Base-by-base conservation (phyloP, 2,888 invertebrate species). In the Pharmacophagus antenor region DNA sequence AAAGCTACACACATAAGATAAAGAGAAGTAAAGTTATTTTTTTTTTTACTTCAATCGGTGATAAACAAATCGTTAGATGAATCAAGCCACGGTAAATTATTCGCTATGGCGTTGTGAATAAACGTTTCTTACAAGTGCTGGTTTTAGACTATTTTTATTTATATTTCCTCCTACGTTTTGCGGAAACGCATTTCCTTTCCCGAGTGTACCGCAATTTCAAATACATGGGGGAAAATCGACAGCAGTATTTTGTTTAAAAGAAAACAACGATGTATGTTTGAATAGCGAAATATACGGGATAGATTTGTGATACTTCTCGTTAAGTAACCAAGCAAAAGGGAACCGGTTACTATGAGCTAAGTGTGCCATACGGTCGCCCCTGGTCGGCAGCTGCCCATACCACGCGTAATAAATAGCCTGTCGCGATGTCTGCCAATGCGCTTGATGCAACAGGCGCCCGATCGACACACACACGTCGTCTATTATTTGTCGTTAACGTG, bases 341-440 rank as follows among this genome's bases (percentile, higher is more conserved):
- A 37, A n/a, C 15, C n/a, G n/a, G 5, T 37, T 18, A 27, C 20
- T 31, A 20, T 50, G 1, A 31, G 18, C 18, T 50, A 69, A 68
- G 62, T 62, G 74, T 67, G 70, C 71, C 68, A 73, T 68, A 70
- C 62, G 62, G 63, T 58, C 58, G 65, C 56, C 54, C 31, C 20
- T 52, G 44, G 37, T 50, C 48, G 61, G 54, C 61, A 56, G 59
- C 46, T 55, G 37, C 42, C 70, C 55, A 63, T 37, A 70, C 69
- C 75, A 82, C 77, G 74, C 74, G 81, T 82, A 84, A 86, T 83
- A 86, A 82, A 86, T 82, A 82, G 77, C 71, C 62, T 50, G 56
- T 62, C 67, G 67, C 62, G 41, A 15, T 71, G 80, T 74, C 79
- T 83, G 85, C 85, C 84, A 85, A 84, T 81, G 77, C 73, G 63